Evolutionary conservation across 2,888 invertebrate species (phyloP).

Genomic region (Agapostemon virescens): DNA sequence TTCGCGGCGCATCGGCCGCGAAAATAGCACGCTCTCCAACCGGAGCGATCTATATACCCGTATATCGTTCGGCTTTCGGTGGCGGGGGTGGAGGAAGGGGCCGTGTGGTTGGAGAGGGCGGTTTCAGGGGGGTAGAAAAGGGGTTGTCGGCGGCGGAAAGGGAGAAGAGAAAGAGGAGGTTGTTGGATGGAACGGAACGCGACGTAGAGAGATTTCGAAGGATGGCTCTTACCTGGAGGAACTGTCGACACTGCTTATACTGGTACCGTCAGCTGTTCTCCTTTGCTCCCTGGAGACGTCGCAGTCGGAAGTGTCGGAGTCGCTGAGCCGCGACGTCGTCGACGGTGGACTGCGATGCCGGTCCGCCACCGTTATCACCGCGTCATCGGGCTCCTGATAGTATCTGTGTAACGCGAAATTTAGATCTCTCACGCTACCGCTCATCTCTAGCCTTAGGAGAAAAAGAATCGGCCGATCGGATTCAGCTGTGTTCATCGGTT

Average conservation of each 20-base stretch:
- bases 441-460: constrained; percentile 52
- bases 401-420: constrained; percentile 68
- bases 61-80: constrained; percentile 23
- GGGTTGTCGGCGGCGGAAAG: not conserved
- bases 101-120: not conserved
- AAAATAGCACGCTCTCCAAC: constrained; percentile 40
- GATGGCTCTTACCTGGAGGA: constrained; percentile 86
- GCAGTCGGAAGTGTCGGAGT: constrained; percentile 92
- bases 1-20: constrained; percentile 25
- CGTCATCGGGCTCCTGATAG: constrained; percentile 83
- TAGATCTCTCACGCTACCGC: constrained; percentile 56
- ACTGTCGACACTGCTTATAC: constrained; percentile 95
- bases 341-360: constrained; percentile 93
- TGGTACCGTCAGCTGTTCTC: constrained; percentile 89
- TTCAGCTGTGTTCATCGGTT: not conserved
- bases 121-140: not conserved
- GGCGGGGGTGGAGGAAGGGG: too few relatives aligned
- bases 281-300: constrained; percentile 81
- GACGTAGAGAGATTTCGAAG: constrained; percentile 50
- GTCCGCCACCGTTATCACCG: constrained; percentile 88
- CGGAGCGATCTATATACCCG: constrained; percentile 11
- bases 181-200: constrained; percentile 31
- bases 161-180: not conserved
- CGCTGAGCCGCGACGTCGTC: constrained; percentile 91
- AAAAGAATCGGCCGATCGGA: constrained; percentile 51